Conservation (phyloP, 2,888 invertebrate genomes). For the Zhuqinia jingwanae region DNA sequence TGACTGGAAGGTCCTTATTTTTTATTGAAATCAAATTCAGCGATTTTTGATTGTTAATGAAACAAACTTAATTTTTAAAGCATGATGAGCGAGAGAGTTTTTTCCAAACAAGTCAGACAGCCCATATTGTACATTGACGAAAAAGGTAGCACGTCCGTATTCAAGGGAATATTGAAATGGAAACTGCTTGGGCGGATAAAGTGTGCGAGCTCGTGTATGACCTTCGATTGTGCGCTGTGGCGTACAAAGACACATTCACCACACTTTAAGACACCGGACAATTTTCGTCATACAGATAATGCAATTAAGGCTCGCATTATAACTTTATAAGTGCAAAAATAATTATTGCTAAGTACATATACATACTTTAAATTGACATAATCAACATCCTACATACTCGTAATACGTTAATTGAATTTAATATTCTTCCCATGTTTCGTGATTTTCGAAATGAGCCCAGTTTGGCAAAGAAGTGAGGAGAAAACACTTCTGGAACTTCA, state of each 20-base stretch:
- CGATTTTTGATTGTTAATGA: no score
- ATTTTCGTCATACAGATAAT: conserved; percentile 57
- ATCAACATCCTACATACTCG: no score
- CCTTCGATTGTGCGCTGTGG: conserved; percentile 47
- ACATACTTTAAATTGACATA: no score
- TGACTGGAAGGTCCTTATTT: conserved; percentile 51
- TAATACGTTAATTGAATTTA: no score
- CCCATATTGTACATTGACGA: no score
- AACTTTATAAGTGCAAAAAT: no score
- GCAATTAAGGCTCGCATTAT: background rate
- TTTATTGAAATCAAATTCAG: no score
- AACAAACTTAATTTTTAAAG: no score
- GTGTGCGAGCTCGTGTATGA: conserved; percentile 64
- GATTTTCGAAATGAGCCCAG: conserved; percentile 53
- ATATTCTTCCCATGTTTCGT: no score
- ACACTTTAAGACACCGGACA: conserved; percentile 56
- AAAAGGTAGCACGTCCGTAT: conserved; percentile 35
- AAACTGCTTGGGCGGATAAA: conserved; percentile 53
- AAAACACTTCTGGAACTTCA: conserved; percentile 28
- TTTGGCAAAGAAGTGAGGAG: conserved; percentile 51
- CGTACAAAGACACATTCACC: conserved; percentile 31
- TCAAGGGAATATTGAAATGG: conserved; percentile 49
- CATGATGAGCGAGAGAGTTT: no score
- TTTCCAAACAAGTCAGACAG: no score
- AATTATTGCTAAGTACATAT: no score